A percentile compares a stretch with the other conserved stretches of the same genome.
Evolutionary conservation across 2,113 vertebrate genomes (phyloP).

Genomic region (Irena cyanogastra): DNA sequence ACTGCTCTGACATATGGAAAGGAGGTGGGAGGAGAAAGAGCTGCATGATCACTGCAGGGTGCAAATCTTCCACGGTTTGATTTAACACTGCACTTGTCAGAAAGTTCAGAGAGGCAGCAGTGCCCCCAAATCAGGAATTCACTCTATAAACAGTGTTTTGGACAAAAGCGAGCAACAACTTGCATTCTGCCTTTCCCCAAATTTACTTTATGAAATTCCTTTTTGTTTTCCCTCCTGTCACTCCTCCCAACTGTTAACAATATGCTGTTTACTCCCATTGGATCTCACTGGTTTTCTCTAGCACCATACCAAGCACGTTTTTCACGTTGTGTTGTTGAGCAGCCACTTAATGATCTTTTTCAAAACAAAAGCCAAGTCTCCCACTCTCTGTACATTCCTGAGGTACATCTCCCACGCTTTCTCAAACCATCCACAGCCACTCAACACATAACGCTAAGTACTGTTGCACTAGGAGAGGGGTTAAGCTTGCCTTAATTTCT

Average conservation of each 20-base stretch:
- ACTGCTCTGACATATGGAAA: neutral
- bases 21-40: neutral
- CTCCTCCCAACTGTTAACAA: neutral
- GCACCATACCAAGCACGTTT: neutral
- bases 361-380: neutral
- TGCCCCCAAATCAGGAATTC: neutral
- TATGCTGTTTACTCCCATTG: neutral
- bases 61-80: neutral
- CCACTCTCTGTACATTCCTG: neutral
- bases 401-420: rapidly evolving
- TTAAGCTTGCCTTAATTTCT: neutral
- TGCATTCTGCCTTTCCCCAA: neutral
- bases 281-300: neutral
- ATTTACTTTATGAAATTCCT: neutral
- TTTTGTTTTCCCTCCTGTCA: neutral
- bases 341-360: neutral
- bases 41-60: neutral
- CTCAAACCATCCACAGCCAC: neutral
- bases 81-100: neutral
- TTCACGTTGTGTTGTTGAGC: neutral
- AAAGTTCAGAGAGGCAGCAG: neutral
- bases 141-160: neutral
- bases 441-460: neutral
- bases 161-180: neutral
- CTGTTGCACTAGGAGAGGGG: neutral